Base-by-base conservation (phyloP, 2,888 invertebrate species). In the Mimumesa dahlbomi region DNA sequence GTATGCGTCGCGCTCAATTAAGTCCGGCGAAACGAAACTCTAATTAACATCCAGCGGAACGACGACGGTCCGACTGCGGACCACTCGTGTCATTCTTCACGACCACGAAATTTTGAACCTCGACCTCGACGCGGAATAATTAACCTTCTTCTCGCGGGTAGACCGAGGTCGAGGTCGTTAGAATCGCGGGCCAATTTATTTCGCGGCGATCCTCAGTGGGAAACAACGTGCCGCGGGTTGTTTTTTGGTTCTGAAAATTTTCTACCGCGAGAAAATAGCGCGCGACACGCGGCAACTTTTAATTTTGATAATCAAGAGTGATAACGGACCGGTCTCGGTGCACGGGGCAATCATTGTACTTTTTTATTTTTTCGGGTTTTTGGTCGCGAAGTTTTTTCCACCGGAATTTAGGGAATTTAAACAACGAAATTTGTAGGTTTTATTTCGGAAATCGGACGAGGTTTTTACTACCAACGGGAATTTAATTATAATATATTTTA, bases 21-120 rank as follows among this genome's bases (percentile, higher is more conserved):
- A 72, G 46, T 46, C 40, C 36, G 45, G 19, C 21, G 48, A 48
- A 36, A 73, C 43, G 54, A 59, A 72, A 56, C 50, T 61, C 64
- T 74, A 74, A 74, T 74, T 74, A 74, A 70, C 73, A 69, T 64
- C 42, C 58, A 45, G 31, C 54, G 36, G 42, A 9, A n/a, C 18
- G 29, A 13, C 16, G n/a, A n/a, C 42, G 57, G 48, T 46, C 14
- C 21, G 46, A 4, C 25, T 25, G 9, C 40, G 34, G 29, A 43
- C 21, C 31, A 48, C 57, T 57, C 18, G 63, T 18, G 43, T 62
- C 45, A 38, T 63, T 63, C 63, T 45, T 63, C 54, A 29, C 62
- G 74, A 59, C 48, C 63, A 11, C 52, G 25, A 61, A 59, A 73
- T 75, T 25, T 73, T 46, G 52, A 62, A 59, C 48, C 62, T 46